Evolutionary conservation across 2,113 vertebrate species (phyloP).

Genomic region (Halcyon malimbica): DNA sequence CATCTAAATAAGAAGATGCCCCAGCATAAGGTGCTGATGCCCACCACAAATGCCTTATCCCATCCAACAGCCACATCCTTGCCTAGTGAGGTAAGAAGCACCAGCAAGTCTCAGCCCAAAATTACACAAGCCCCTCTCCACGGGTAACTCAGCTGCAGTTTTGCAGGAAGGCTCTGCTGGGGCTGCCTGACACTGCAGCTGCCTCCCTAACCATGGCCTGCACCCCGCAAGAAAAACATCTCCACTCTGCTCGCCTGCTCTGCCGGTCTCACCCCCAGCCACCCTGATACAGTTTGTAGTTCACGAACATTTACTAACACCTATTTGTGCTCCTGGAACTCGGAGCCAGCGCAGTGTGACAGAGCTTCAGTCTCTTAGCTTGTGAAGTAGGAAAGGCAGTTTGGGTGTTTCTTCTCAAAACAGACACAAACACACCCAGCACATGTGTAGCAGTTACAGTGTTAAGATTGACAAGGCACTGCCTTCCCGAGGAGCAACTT

Average conservation of each 20-base stretch:
- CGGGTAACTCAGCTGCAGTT: accelerated
- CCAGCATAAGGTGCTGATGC: neutral
- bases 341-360: accelerated
- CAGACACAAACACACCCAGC: neutral
- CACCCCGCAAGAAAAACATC: neutral
- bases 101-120: neutral
- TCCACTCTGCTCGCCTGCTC: neutral
- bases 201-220: neutral
- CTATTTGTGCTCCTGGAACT: neutral
- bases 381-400: neutral
- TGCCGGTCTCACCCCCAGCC: neutral
- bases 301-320: neutral
- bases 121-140: accelerated
- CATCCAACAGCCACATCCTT: neutral
- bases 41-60: neutral
- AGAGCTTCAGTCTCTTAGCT: neutral
- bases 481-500: neutral
- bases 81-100: neutral
- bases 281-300: too few species aligned
- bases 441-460: accelerated
- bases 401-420: neutral
- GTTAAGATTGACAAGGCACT: neutral
- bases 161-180: neutral
- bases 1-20: too few species aligned
- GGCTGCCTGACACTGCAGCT: accelerated